These are phyloP conservation scores for Saxidomus purpurata DNA, from an alignment of 1,140 invertebrate species.

Conservation along the genomic window DNA sequence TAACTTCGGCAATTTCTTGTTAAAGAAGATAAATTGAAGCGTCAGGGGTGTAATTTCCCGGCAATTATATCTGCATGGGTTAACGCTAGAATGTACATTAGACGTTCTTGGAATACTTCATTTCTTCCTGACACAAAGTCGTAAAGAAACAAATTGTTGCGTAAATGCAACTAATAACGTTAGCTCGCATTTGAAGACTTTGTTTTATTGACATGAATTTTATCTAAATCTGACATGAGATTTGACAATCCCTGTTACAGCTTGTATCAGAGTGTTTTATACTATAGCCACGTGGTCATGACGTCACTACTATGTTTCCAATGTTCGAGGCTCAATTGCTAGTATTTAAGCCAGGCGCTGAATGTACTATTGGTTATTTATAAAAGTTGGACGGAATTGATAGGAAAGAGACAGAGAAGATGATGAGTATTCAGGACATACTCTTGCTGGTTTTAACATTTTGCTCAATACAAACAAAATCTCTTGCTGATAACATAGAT, in stretches of 20 bases:
- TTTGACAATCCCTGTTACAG: constrained; percentile 25
- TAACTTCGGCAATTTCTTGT: constrained; percentile 20
- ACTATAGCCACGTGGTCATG: not conserved
- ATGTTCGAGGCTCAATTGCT: not conserved
- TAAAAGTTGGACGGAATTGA: not conserved
- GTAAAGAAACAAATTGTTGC: constrained; percentile 24
- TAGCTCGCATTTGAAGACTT: not conserved
- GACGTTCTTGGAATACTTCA: not conserved
- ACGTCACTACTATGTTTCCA: constrained; percentile 23
- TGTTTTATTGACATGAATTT: not conserved
- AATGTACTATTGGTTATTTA: constrained; percentile 11
- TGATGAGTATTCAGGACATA: constrained; percentile 29
- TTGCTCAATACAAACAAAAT: constrained; percentile 45
- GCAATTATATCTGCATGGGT: not conserved
- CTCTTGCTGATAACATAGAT: constrained; percentile 28
- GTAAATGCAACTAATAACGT: not conserved
- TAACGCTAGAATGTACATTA: not conserved
- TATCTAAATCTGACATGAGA: not conserved
- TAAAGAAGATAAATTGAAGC: constrained; percentile 38
- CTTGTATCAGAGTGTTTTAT: not conserved
- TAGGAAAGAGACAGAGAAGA: not conserved
- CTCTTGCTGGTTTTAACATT: constrained; percentile 35
- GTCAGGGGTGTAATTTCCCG: constrained; percentile 5
- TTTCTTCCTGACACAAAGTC: not conserved
- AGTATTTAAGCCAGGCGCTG: constrained; percentile 35